Conservation (phyloP, 1,140 invertebrate species). For the Lepidostoma basale region DNA sequence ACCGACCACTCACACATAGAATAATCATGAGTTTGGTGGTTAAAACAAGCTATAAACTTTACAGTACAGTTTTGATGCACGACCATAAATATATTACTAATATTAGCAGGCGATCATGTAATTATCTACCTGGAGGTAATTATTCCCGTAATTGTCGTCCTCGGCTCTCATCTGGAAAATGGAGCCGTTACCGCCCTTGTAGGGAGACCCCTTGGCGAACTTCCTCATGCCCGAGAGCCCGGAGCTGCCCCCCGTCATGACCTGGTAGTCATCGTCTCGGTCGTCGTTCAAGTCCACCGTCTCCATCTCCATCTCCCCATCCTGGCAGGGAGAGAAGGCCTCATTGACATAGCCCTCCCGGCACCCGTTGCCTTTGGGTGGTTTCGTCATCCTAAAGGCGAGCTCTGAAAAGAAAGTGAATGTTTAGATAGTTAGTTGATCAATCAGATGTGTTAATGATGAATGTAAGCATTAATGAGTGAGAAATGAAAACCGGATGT, state of each 20-base stretch:
- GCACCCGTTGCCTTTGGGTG: neutral
- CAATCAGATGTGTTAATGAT: too few species aligned
- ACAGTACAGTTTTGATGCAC: too few species aligned
- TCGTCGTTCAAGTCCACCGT: conserved; percentile 28
- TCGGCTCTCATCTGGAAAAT: neutral
- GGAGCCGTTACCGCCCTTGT: conserved; percentile 15
- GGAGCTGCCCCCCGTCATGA: neutral
- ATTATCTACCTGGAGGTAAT: conserved; percentile 28
- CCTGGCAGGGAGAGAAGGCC: conserved; percentile 23
- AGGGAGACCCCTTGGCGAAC: neutral
- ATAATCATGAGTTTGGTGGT: too few species aligned
- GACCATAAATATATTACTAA: too few species aligned
- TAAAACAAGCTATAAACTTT: too few species aligned
- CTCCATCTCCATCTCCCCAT: conserved; percentile 22
- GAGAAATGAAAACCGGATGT: too few species aligned
- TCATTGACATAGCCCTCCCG: conserved; percentile 32
- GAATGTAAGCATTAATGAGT: too few species aligned
- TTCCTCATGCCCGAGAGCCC: neutral
- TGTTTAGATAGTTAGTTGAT: too few species aligned
- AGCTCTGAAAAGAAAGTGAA: neutral
- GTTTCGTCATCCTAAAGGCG: neutral
- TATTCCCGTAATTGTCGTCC: conserved; percentile 33
- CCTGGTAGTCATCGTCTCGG: conserved; percentile 1
- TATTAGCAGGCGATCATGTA: neutral
- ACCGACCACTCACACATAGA: too few species aligned